Evolutionary conservation across 2,888 invertebrate species (phyloP).

Genomic region (Zygothrica quintamaculata): DNA sequence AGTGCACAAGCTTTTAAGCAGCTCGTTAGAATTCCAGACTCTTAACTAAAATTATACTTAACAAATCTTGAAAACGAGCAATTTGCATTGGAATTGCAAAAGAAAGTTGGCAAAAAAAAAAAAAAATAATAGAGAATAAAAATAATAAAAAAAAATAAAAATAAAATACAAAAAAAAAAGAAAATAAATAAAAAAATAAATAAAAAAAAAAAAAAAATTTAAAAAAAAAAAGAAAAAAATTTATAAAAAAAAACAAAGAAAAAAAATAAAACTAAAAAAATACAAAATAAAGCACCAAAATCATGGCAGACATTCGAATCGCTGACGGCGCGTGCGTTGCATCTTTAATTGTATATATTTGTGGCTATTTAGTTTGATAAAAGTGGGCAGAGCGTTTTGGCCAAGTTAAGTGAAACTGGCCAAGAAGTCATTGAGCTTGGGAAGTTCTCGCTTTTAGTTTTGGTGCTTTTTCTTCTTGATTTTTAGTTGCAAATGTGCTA

Average conservation of each 20-base stretch:
- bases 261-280: constrained; percentile 10
- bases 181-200: constrained; percentile 10
- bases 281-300: constrained; percentile 42
- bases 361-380: constrained; percentile 56
- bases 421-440: constrained; percentile 33
- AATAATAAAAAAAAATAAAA: constrained; percentile 4
- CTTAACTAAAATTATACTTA: constrained; percentile 31
- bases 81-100: constrained; percentile 75
- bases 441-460: too few relatives aligned
- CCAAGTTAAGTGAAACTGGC: constrained; percentile 51
- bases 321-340: constrained; percentile 70
- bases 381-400: constrained; percentile 19
- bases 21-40: constrained; percentile 65
- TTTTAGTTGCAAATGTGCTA: constrained; percentile 70
- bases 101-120: constrained; percentile 70
- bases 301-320: constrained; percentile 47
- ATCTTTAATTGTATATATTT: constrained; percentile 75
- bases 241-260: constrained; percentile 2
- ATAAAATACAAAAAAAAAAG: not conserved
- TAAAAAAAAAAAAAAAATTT: constrained; percentile 9
- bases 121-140: constrained; percentile 7
- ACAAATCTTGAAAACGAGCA: constrained; percentile 32
- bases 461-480: too few relatives aligned
- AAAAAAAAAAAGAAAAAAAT: not conserved
- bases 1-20: constrained; percentile 54